Base-by-base conservation (phyloP, 2,888 invertebrate species). In the Argynnis bischoffii region DNA sequence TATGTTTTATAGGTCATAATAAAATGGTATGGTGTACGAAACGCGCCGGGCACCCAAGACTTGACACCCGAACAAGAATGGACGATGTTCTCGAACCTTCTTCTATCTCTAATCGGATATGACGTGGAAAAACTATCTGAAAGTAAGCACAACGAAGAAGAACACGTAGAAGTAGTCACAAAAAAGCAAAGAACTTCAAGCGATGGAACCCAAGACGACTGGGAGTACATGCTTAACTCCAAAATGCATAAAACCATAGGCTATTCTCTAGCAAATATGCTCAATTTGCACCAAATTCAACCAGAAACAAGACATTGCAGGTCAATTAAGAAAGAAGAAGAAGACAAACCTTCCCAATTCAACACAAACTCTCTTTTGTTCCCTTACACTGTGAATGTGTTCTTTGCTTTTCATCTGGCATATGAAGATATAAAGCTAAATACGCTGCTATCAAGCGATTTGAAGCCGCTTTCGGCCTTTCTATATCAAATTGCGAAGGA, bases 341-440 rank as follows among this genome's bases (percentile, higher is more conserved):
- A 84, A 16, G 87, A 88, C 14, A 85, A 87, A 69, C 75, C 82
- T 0, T 82, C 86, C 0, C 91, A 92, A 76, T 94, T 96, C 68
- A 95, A 96, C 77, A 85, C 93, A 0, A 94, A 94, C 70, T 94
- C 96, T 0, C 82, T 95, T 0, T 87, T 98, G 2, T 98, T 97
- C 77, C 94, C 95, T 0, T 95, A 96, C 76, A 94, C 97, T 14
- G 94, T 96, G 6, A 93, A 96, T 64, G 93, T 98, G 46, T 93
- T 98, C 67, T 97, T 95, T 81, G 94, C 96, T 0, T 91, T 99
- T 48, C 99, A 99, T 89, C 90, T 99, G 46, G 93, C 98, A 0
- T 98, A 98, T 79, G 98, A 99, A 93, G 98, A 98, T 81, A 91
- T 97, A 5, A 98, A 98, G 82, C 84, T 98, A 66, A 96, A 97